A percentile compares a stretch with the other conserved stretches of the same genome.
These are phyloP conservation scores for Parthenolecanium corni DNA, from an alignment of 2,888 invertebrate genomes.

Conservation along the genomic window DNA sequence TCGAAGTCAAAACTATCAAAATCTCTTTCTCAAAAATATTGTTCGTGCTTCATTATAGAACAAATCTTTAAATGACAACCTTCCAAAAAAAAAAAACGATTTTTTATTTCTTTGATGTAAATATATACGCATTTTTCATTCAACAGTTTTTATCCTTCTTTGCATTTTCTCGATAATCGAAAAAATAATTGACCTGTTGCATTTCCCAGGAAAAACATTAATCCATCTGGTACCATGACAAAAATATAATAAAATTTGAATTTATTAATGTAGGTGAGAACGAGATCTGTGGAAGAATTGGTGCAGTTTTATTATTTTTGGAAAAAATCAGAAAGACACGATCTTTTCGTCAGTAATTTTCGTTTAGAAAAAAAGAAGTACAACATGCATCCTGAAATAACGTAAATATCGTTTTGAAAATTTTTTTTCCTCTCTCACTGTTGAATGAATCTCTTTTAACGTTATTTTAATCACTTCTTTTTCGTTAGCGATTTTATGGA, in stretches of 20 bases:
- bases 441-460: too few species aligned
- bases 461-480: too few species aligned
- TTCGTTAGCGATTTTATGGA: slow-evolving; percentile 18
- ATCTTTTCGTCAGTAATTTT: slow-evolving; percentile 38
- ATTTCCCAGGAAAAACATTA: neutral
- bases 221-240: too few species aligned
- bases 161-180: neutral
- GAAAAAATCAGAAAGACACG: slow-evolving; percentile 96
- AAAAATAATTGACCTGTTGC: too few species aligned
- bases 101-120: too few species aligned
- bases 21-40: too few species aligned
- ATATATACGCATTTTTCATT: too few species aligned
- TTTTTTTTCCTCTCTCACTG: too few species aligned
- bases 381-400: slow-evolving; percentile 29
- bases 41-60: too few species aligned
- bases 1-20: too few species aligned
- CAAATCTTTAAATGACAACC: too few species aligned
- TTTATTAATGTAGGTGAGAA: slow-evolving; percentile 51
- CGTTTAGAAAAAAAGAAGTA: slow-evolving; percentile 22
- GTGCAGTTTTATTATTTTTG: slow-evolving; percentile 92
- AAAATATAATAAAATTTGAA: neutral
- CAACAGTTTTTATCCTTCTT: neutral
- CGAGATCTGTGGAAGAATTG: slow-evolving; percentile 85
- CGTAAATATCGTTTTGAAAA: slow-evolving; percentile 17
- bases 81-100: too few species aligned